Conservation (phyloP, 2,888 invertebrate species). For the Papilio demoleus region DNA sequence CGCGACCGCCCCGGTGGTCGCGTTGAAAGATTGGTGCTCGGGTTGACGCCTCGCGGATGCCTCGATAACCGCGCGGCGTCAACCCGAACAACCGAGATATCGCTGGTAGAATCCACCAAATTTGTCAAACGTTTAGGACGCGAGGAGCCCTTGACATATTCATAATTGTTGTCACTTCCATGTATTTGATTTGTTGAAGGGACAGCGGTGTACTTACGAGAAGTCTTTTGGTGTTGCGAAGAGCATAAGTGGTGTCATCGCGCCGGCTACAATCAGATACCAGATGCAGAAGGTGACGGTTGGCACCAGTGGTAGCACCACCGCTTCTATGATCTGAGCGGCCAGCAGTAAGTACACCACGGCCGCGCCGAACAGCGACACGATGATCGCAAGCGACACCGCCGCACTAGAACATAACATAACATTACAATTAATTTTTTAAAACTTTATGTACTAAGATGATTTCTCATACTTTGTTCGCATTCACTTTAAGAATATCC, state of each 20-base stretch:
- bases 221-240: conserved; percentile 89
- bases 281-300: conserved; percentile 84
- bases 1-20: neutral
- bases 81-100: neutral
- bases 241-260: conserved; percentile 85
- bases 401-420: conserved; percentile 59
- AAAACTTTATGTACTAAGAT: too few relatives aligned
- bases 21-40: neutral
- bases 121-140: neutral
- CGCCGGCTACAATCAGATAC: conserved; percentile 84
- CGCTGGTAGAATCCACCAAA: neutral
- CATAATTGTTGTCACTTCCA: neutral
- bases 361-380: conserved; percentile 86
- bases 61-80: neutral
- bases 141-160: neutral
- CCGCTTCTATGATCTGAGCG: conserved; percentile 85
- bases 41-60: neutral
- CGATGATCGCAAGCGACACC: conserved; percentile 85
- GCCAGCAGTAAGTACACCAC: conserved; percentile 87
- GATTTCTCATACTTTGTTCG: too few relatives aligned
- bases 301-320: conserved; percentile 77
- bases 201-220: conserved; percentile 76
- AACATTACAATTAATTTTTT: neutral
- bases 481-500: too few relatives aligned
- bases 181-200: neutral